Percentiles rank a stretch among this genome's conserved stretches.
Conservation (phyloP, 2,888 invertebrate species). For the Rhamphomyia laevipes region DNA sequence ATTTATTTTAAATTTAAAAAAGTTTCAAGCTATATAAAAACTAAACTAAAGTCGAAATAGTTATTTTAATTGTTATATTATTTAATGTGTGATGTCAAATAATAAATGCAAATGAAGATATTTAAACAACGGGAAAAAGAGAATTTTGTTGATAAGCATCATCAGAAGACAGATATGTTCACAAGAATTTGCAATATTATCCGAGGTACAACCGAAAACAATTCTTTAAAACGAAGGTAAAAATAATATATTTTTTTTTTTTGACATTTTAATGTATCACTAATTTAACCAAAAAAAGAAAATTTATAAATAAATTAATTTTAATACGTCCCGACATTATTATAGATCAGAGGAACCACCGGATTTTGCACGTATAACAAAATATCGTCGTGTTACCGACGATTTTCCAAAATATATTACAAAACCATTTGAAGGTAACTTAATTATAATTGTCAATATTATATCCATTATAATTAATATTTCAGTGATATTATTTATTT, state of each 20-base stretch:
- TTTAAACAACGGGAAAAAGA: no score
- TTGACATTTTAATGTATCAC: background rate
- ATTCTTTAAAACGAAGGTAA: background rate
- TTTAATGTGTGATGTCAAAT: no score
- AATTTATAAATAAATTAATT: background rate
- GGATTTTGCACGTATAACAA: constrained; percentile 21
- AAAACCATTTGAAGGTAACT: constrained; percentile 24
- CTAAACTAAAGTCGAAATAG: no score
- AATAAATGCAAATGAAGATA: no score
- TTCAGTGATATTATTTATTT: background rate
- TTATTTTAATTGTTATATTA: no score
- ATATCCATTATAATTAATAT: background rate
- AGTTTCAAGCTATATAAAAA: no score
- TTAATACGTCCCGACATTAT: no score
- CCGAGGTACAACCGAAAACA: background rate
- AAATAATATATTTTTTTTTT: background rate
- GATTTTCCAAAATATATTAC: constrained; percentile 25
- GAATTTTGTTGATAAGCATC: no score
- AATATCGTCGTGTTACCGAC: constrained; percentile 26
- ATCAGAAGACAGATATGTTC: background rate
- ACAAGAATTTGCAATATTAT: background rate
- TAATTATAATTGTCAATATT: constrained; percentile 7
- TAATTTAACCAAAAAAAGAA: background rate
- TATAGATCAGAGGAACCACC: constrained; percentile 19
- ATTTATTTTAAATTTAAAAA: no score